These are phyloP conservation scores for Hipposideros armiger DNA, from an alignment of 2,113 vertebrate genomes.

Conservation along the genomic window DNA sequence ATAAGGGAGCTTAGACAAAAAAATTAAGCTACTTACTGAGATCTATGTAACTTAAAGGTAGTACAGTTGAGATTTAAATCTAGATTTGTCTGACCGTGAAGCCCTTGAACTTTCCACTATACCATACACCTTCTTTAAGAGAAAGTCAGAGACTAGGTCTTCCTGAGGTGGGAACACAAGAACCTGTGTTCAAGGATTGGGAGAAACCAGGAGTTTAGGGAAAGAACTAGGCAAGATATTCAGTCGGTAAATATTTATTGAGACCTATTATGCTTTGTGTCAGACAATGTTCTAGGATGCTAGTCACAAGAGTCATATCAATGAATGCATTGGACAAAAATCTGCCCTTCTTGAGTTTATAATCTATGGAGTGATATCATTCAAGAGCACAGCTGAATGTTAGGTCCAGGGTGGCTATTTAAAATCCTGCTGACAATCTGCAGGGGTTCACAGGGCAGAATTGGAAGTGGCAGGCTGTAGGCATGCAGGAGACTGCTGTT, in stretches of 20 bases:
- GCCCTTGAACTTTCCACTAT: not conserved
- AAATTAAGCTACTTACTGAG: not conserved
- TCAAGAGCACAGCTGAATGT: not conserved
- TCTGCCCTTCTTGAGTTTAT: not conserved
- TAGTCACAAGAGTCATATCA: not conserved
- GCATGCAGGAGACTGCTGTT: not conserved
- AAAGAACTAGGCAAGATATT: not conserved
- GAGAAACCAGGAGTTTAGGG: not conserved
- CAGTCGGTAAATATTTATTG: not conserved
- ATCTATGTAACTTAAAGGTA: not conserved
- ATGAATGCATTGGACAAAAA: not conserved
- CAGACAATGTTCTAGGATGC: not conserved
- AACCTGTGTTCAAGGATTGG: not conserved
- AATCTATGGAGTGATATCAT: not conserved
- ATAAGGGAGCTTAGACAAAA: not conserved
- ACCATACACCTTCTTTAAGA: not conserved
- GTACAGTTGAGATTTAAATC: not conserved
- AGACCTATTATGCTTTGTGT: not conserved
- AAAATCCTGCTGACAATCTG: not conserved
- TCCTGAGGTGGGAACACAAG: not conserved
- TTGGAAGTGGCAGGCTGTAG: not conserved
- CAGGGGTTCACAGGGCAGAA: not conserved
- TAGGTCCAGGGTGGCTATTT: not conserved
- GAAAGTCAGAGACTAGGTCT: not conserved
- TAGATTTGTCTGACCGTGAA: not conserved